Base-by-base conservation (phyloP, 2,888 invertebrate genomes). In the Watsonalla binaria region DNA sequence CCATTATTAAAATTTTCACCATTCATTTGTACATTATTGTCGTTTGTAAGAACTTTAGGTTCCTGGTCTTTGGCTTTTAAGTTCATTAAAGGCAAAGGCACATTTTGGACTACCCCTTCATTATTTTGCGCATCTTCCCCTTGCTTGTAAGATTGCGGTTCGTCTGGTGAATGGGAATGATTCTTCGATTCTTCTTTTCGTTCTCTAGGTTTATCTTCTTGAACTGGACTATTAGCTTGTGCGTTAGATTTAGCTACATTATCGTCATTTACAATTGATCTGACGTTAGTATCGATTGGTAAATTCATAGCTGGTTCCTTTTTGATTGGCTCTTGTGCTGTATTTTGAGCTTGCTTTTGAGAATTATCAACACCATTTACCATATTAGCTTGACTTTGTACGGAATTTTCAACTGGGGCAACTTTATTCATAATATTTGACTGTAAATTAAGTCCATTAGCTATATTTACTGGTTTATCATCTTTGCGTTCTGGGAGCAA, bases 121-220 rank as follows among this genome's bases (percentile, higher is more conserved):
- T 69, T 62, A 0, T 63, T 69, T 57, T 80, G 73, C 35, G 57
- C 54, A 55, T 85, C 84, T 70, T 89, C 86, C 0, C 86, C 87
- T 72, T 72, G 63, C 67, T 80, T 82, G 48, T 89, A 87, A 0
- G 86, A 89, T 58, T 85, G 77, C 0, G 88, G 87, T 70, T 87
- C 89, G 51, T 86, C 89, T 0, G 74, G 74, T 0, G 80, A 74
- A 55, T 89, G 86, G 0, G 66, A 73, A 66, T 89, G 87, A 46
- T 53, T 51, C 45, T 66, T 65, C 0, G 42, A 46, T 24, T 33
- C 47, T 46, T 52, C 37, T 50, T 54, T n/a, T 0, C 54, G 54
- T 0, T 51, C 51, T n/a, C 46, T 48, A 42, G 54, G 54, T 52
- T 57, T 56, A 0, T 11, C 42, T 33, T 60, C 56, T 57, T 57